Percentiles rank a stretch among this genome's conserved stretches.
Conservation (phyloP, 2,113 vertebrate genomes). For the Oophaga pumilio region DNA sequence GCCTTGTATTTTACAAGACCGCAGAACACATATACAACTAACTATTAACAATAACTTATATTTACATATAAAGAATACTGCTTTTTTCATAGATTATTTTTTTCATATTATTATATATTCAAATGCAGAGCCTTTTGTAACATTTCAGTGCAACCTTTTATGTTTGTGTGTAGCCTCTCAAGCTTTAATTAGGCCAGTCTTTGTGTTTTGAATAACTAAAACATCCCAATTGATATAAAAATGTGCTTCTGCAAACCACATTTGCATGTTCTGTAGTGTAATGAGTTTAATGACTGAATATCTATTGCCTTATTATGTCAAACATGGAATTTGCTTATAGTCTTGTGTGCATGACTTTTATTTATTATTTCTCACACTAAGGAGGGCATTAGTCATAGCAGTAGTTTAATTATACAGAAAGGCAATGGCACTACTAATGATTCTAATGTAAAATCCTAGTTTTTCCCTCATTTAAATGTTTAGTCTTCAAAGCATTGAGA, state of each 20-base stretch:
- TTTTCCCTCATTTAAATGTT: not conserved
- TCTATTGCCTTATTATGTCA: conserved; percentile 45
- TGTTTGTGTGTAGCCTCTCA: conserved; percentile 27
- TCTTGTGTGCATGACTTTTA: not conserved
- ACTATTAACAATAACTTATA: too few species aligned
- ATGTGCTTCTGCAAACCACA: conserved; percentile 32
- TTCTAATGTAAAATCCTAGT: not conserved
- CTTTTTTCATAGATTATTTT: not conserved
- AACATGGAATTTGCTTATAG: not conserved
- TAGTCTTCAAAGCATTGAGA: not conserved
- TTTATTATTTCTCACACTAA: not conserved
- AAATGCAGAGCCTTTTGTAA: not conserved
- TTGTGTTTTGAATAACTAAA: conserved; percentile 32
- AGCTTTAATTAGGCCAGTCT: conserved; percentile 29
- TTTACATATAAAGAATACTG: not conserved
- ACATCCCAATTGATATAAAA: conserved; percentile 41
- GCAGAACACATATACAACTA: too few species aligned
- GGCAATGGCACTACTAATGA: not conserved
- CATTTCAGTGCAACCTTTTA: conserved; percentile 25
- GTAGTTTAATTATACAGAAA: conserved; percentile 2
- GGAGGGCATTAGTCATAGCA: not conserved
- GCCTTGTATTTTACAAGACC: too few species aligned
- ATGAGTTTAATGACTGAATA: conserved; percentile 47
- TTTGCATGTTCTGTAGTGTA: conserved; percentile 45
- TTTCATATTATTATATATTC: not conserved